Base-by-base conservation (phyloP, 2,888 invertebrate species). In the Macaria notata region DNA sequence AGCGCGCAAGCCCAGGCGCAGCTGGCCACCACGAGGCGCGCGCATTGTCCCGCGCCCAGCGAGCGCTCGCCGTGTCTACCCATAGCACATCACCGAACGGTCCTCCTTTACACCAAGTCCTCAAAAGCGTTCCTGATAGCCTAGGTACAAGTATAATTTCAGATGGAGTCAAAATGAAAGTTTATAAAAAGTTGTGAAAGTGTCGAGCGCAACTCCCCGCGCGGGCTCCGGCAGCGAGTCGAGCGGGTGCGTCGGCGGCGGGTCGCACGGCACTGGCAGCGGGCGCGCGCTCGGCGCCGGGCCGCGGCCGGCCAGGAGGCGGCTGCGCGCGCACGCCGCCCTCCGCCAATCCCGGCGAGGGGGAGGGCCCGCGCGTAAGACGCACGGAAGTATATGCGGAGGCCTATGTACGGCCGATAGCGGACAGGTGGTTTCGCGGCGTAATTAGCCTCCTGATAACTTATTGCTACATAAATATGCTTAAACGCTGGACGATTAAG, bases 401-500 rank as follows among this genome's bases (percentile, higher is more conserved):
- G 88, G 91, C 91, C 91, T 91, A 91, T 91, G 90, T 91, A 91
- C 91, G 86, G 86, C 81, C 84, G 86, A 86, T 86, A 88, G 87
- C 89, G 89, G 90, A 91, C 91, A 91, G 91, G 91, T 90, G 91
- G 90, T 89, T 90, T 87, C 89, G 86, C 82, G 83, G 80, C 83
- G 85, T 88, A 91, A 90, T 91, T 91, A 91, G 89, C 84, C 88
- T 79, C 74, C 85, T 86, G 85, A 88, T 88, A 89, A 89, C 82
- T 88, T 88, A 88, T 88, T 87, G 83, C 85, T 82, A 84, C 86
- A 85, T 87, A 90, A 87, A 88, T 86, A 86, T 82, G 78, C 78
- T 83, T 83, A 84, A 85, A 81, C 77, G 81, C 80, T 79, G 80
- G 78, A 79, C 84, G 86, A 82, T 86, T 83, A 84, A 88, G 86